phyloP scores from a whole-genome alignment of 2,113 vertebrate species.

The Anoura caudifer region DNA sequence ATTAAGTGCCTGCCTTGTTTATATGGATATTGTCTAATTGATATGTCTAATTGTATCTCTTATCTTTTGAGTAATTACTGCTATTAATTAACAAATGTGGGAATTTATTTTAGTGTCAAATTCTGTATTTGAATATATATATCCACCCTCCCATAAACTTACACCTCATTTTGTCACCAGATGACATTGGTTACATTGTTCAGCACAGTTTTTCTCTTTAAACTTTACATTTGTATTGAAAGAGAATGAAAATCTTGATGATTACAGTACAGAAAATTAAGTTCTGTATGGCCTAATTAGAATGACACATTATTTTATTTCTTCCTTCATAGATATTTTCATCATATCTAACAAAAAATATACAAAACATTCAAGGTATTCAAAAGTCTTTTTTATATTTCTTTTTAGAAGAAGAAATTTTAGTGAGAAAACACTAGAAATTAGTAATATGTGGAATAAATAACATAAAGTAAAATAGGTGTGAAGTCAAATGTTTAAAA shows the following conservation, averaged over 20 bases:
- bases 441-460: neutral
- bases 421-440: neutral
- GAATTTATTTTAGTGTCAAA: neutral
- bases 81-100: neutral
- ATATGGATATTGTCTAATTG: neutral
- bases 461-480: neutral
- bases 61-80: neutral
- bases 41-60: neutral
- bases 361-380: constrained; percentile 8
- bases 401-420: neutral
- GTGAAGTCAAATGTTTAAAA: neutral
- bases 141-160: neutral
- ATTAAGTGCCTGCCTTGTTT: neutral
- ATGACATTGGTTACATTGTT: neutral
- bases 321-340: constrained; percentile 35
- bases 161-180: neutral
- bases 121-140: neutral
- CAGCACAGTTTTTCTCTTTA: neutral
- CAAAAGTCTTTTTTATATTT: constrained; percentile 7
- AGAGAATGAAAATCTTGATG: constrained; percentile 35
- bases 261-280: constrained; percentile 57
- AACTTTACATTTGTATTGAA: constrained; percentile 44
- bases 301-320: constrained; percentile 51
- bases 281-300: constrained; percentile 42
- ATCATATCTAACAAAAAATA: constrained; percentile 1